Conservation (phyloP, 1,140 invertebrate genomes). For the Oryzaephilus surinamensis region DNA sequence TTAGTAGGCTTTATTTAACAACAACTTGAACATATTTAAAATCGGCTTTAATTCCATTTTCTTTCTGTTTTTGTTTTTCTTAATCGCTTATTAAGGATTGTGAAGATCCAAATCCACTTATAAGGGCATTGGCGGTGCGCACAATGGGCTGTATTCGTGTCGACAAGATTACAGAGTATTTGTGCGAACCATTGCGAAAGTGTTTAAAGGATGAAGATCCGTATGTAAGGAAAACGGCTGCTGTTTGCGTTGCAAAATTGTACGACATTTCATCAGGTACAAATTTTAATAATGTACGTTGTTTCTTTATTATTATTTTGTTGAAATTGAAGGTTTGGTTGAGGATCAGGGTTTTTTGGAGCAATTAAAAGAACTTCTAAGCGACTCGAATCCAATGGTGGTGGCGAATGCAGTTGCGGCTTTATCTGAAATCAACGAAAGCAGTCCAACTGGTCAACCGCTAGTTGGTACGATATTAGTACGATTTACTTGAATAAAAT, state of each 20-base stretch:
- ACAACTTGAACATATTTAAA: not conserved
- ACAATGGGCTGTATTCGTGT: constrained; percentile 99
- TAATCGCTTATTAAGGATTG: constrained; percentile 72
- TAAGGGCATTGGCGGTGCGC: constrained; percentile 93
- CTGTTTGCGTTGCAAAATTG: constrained; percentile 97
- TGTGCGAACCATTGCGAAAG: constrained; percentile 96
- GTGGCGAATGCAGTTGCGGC: constrained; percentile 99
- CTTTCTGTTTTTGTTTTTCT: not conserved
- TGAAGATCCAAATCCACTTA: constrained; percentile 99
- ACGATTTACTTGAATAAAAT: not conserved
- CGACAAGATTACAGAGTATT: constrained; percentile 99
- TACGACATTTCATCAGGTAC: constrained; percentile 90
- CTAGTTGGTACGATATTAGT: constrained; percentile 52
- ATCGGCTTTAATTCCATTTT: not conserved
- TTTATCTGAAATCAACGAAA: constrained; percentile 96
- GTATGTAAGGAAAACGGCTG: constrained; percentile 98
- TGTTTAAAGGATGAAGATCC: constrained; percentile 99
- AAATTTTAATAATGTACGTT: not conserved
- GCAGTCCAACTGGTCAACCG: constrained; percentile 82
- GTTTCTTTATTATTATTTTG: no score
- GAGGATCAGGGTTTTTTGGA: constrained; percentile 98
- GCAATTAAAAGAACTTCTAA: constrained; percentile 91
- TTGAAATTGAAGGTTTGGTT: constrained; percentile 57
- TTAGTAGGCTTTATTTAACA: not conserved
- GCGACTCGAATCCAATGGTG: constrained; percentile 99